Base-by-base conservation (phyloP, 2,888 invertebrate genomes). In the Hypolimnas misippus region DNA sequence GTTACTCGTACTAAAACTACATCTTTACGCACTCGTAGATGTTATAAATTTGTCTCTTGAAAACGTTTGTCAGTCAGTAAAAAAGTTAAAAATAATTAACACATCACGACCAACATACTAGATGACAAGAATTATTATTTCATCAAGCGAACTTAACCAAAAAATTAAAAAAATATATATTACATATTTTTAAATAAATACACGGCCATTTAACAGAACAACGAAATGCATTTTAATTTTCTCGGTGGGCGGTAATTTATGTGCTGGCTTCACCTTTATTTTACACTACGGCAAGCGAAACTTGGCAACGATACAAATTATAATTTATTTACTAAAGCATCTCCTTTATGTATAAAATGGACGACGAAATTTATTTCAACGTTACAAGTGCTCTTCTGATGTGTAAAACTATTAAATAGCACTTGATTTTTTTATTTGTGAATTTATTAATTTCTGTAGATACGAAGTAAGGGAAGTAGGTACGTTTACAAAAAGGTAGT, bases 191-290 rank as follows among this genome's bases (percentile, higher is more conserved):
- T 29, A 57, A 58, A 64, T 67, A 66, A 68, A 66, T 66, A 57
- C 49, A 60, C 59, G 50, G 58, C 58, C 63, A 65, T 68, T 67
- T 57, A 63, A 58, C 58, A 56, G 57, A 60, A 67, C 65, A 59
- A 70, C 71, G 68, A 70, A 74, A 72, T 68, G 64, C 70, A 68
- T 76, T 74, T 75, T 71, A 76, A 76, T 75, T 76, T 73, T 71
- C 72, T 67, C 69, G 58, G 56, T 57, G 56, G 57, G 52, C 25
- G 63, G 65, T 70, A 65, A 68, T 66, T 73, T 74, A 71, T 72
- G 69, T 69, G 65, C 67, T 57, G 65, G 49, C 55, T 66, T 66
- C 21, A 68, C 66, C 66, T 67, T 67, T 61, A 65, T 60, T 60
- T 52, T 52, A 33, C 54, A 49, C 33, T 29, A 60, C 33, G 42